Base-by-base conservation (phyloP, 1,140 invertebrate genomes). In the Gryon sp. region DNA sequence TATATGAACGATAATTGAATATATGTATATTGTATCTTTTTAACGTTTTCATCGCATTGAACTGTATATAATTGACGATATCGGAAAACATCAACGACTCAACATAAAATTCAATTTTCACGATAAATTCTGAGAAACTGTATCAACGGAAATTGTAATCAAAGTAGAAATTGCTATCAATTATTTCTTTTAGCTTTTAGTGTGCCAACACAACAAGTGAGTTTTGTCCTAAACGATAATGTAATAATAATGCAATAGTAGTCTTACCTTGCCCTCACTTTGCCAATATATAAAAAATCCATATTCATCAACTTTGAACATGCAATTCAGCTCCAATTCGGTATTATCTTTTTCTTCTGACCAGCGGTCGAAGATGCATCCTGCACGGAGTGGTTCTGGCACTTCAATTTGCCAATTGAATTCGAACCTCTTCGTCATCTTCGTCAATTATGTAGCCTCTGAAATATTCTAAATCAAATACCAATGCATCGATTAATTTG, bases 251-350 rank as follows among this genome's bases (percentile, higher is more conserved):
- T n/a, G n/a, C n/a, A n/a, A n/a, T n/a, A n/a, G n/a, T n/a, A n/a
- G n/a, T n/a, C 7, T 91, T 90, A 99, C 98, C 91, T 93, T 93
- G 48, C 95, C 95, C 20, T 99, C 97, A 83, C 97, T 98, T 89
- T 99, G 99, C 98, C 98, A 99, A 87, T 97, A 98, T 62, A 99
- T 94, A 88, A 99, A 99, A 90, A 99, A 99, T 18, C 98, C 98
- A 90, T 97, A 98, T 83, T 99, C 96, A 85, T 99, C 98, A 7
- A 99, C 97, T 90, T 96, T 96, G 82, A 99, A 97, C 11, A 94
- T 86, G 81, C 97, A 98, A 82, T 93, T 93, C 41, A 94, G 91
- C 85, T 99, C 98, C 24, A 94, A 91, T 60, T 96, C 94, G 0
- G 92, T 93, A 75, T 93, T 94, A 88, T 98, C 97, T 86, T 96